Evolutionary conservation across 1,140 invertebrate genomes (phyloP).

Genomic region (Drosophila albomicans): DNA sequence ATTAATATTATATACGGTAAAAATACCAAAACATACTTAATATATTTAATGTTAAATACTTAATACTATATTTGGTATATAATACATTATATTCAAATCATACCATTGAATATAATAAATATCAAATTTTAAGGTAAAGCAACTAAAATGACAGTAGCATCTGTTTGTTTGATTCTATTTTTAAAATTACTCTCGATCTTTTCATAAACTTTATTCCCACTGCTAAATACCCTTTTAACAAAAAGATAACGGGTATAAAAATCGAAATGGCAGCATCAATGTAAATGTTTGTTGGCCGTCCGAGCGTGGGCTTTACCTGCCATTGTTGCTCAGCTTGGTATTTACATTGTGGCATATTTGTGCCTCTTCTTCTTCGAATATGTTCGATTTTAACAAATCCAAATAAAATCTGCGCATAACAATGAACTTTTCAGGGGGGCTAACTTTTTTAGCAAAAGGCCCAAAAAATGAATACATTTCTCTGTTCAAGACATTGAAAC

Average conservation of each 20-base stretch:
- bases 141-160: no score
- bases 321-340: slow-evolving; percentile 48
- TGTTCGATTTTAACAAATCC: slow-evolving; percentile 77
- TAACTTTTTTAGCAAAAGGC: slow-evolving; percentile 30
- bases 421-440: slow-evolving; percentile 59
- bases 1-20: no score
- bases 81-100: no score
- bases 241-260: slow-evolving; percentile 22
- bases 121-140: no score
- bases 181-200: no score
- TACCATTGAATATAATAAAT: no score
- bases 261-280: slow-evolving; percentile 63
- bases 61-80: no score
- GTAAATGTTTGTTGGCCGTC: slow-evolving; percentile 68
- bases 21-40: no score
- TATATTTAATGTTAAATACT: no score
- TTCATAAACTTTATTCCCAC: no score
- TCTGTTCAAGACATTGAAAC: slow-evolving; percentile 36
- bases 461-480: slow-evolving; percentile 51
- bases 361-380: slow-evolving; percentile 47
- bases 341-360: slow-evolving; percentile 23
- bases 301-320: slow-evolving; percentile 59
- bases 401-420: slow-evolving; percentile 77
- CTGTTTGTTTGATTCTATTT: no score
- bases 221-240: no score